Conservation (phyloP, 2,888 invertebrate genomes). For the Euplexia lucipara region DNA sequence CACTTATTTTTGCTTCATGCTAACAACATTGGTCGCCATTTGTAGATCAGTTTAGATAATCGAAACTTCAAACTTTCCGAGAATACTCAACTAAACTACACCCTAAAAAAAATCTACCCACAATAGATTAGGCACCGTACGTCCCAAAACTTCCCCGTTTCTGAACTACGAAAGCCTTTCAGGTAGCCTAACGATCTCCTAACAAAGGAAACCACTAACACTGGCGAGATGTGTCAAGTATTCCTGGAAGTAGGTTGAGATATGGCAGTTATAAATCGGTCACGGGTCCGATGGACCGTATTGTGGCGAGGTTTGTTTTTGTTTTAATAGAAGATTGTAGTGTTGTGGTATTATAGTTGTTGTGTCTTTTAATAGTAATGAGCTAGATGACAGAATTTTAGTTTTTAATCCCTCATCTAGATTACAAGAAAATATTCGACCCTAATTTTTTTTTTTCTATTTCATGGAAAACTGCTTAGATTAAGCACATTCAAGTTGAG, state of each 20-base stretch:
- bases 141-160: conserved; percentile 25
- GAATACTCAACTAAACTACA: not conserved
- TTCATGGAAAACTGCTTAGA: no score
- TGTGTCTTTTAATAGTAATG: no score
- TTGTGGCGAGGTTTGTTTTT: not conserved
- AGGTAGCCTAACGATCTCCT: conserved; percentile 39
- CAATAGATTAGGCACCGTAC: not conserved
- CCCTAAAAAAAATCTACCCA: not conserved
- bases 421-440: no score
- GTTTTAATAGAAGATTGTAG: not conserved
- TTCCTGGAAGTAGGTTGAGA: conserved; percentile 40
- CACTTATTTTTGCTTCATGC: no score
- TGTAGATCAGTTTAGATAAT: not conserved
- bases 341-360: not conserved
- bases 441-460: no score
- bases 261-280: conserved; percentile 23
- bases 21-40: not conserved
- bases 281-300: conserved; percentile 14
- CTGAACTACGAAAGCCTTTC: conserved; percentile 30
- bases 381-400: no score
- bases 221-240: conserved; percentile 34
- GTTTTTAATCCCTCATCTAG: no score
- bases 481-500: no score
- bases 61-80: not conserved
- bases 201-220: conserved; percentile 38